Evolutionary conservation across 2,888 invertebrate species (phyloP).

Genomic region (Buathra laborator): DNA sequence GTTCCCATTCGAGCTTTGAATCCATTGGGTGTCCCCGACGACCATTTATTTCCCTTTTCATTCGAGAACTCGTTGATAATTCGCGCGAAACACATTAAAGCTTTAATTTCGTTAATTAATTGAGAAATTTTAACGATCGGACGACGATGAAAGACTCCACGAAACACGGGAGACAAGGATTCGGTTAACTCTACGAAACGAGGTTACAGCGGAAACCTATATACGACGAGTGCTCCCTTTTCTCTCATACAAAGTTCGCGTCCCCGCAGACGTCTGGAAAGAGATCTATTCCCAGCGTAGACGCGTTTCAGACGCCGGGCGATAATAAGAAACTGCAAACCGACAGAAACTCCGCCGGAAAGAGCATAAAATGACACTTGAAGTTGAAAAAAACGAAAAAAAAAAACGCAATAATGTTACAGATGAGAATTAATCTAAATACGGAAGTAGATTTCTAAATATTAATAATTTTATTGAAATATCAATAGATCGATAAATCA

Average conservation of each 20-base stretch:
- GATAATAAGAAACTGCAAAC: constrained; percentile 58
- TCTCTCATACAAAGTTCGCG: constrained; percentile 39
- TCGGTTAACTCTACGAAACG: constrained; percentile 22
- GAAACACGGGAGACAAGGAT: neutral
- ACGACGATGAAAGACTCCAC: neutral
- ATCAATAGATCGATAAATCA: no score
- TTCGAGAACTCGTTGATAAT: neutral
- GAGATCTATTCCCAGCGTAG: constrained; percentile 77
- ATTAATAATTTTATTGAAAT: no score
- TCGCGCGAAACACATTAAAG: neutral
- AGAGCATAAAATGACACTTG: neutral
- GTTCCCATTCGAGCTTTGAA: neutral
- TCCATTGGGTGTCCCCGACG: neutral
- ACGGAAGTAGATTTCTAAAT: no score
- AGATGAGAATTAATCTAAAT: no score
- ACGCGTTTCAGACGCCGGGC: constrained; percentile 74
- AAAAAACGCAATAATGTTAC: neutral
- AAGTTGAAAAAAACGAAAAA: constrained; percentile 20
- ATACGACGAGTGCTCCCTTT: constrained; percentile 24
- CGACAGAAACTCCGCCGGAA: neutral
- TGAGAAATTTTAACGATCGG: constrained; percentile 18
- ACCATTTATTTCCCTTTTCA: no score
- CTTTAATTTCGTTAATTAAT: neutral
- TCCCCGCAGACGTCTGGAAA: constrained; percentile 47
- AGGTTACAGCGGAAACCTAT: constrained; percentile 32